phyloP scores from a whole-genome alignment of 2,797 vertebrate species.

The Anas georgica region DNA sequence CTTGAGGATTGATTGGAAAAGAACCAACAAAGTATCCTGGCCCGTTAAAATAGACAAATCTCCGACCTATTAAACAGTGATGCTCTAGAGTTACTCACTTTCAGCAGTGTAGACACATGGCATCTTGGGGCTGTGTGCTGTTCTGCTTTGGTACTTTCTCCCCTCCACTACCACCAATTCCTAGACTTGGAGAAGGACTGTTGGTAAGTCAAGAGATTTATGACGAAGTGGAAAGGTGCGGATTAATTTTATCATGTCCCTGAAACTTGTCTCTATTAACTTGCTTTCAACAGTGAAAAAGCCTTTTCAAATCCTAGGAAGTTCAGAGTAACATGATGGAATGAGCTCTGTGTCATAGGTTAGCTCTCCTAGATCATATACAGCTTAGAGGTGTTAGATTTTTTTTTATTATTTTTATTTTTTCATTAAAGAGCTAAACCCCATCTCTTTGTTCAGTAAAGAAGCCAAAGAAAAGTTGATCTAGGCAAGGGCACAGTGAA shows the following conservation, averaged over 20 bases:
- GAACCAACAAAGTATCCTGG: not conserved
- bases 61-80: not conserved
- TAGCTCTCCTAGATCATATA: slow-evolving; percentile 14
- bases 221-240: slow-evolving; percentile 1
- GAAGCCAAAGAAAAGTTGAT: slow-evolving; percentile 8
- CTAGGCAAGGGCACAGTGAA: slow-evolving; percentile 23
- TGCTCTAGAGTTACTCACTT: not conserved
- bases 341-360: slow-evolving; percentile 16
- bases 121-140: not conserved
- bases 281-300: slow-evolving; percentile 22
- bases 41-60: not conserved
- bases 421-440: not conserved
- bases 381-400: slow-evolving; percentile 8
- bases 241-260: not conserved
- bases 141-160: not conserved
- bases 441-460: not conserved
- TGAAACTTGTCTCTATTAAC: slow-evolving; percentile 53
- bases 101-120: not conserved
- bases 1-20: not conserved
- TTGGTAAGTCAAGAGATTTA: not conserved
- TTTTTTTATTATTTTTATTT: not conserved
- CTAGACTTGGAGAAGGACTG: not conserved
- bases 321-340: not conserved
- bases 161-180: accelerated
- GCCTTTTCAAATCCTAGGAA: slow-evolving; percentile 10